Percentiles rank a stretch among this genome's conserved stretches.
These are phyloP conservation scores for Sorex fumeus DNA, from an alignment of 2,113 vertebrate species.

Conservation along the genomic window DNA sequence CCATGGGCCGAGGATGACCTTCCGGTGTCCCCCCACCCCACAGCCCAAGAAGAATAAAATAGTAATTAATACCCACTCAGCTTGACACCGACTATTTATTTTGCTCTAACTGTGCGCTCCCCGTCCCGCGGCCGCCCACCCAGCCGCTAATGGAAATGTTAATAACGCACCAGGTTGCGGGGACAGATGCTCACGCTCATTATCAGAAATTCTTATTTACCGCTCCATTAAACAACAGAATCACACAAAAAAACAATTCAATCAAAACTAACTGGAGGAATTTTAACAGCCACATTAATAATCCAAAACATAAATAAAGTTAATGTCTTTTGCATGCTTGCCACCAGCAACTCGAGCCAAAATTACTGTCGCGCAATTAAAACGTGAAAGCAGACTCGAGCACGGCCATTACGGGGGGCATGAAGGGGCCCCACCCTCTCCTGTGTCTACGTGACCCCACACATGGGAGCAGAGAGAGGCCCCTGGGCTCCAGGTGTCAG, in stretches of 20 bases:
- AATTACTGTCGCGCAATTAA: constrained; percentile 87
- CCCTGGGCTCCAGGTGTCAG: no score
- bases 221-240: constrained; percentile 94
- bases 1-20: constrained; percentile 80
- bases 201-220: constrained; percentile 96
- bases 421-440: no score
- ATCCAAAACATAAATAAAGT: constrained; percentile 91
- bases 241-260: constrained; percentile 90
- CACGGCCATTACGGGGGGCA: constrained; percentile 50
- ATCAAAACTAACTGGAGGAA: constrained; percentile 92
- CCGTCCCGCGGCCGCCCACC: constrained; percentile 89
- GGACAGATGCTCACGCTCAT: constrained; percentile 93
- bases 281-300: constrained; percentile 91
- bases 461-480: no score
- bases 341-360: constrained; percentile 84
- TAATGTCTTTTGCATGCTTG: constrained; percentile 88
- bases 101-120: constrained; percentile 89
- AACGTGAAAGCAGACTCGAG: constrained; percentile 82
- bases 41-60: constrained; percentile 85
- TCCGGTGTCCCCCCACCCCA: constrained; percentile 77
- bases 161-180: constrained; percentile 92
- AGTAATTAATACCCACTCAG: constrained; percentile 91
- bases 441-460: no score
- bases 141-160: constrained; percentile 93
- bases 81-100: constrained; percentile 92